A percentile compares a stretch with the other conserved stretches of the same genome.
phyloP scores from a whole-genome alignment of 2,888 invertebrate species.

The Philereme transversata region DNA sequence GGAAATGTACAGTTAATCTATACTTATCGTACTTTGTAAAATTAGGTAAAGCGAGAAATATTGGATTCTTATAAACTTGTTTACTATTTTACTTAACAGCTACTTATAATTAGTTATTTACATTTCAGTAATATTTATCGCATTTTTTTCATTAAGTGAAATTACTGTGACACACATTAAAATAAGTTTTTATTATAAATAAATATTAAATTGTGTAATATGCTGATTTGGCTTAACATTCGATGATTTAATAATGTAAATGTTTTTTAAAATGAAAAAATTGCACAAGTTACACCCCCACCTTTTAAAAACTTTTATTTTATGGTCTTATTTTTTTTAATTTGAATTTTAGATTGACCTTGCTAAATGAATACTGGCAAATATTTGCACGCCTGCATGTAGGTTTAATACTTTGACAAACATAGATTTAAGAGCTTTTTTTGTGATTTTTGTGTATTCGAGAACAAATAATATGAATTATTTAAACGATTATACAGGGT shows the following conservation, averaged over 20 bases:
- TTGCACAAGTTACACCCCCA: too few relatives aligned
- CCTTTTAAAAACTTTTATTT: too few relatives aligned
- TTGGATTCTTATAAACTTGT: constrained; percentile 62
- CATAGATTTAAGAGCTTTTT: too few relatives aligned
- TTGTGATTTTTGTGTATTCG: too few relatives aligned
- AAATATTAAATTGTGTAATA: neutral
- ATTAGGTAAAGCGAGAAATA: constrained; percentile 59
- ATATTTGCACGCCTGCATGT: too few relatives aligned
- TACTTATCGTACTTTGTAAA: constrained; percentile 23
- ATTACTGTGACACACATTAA: neutral
- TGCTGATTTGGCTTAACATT: constrained; percentile 17
- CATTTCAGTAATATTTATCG: neutral
- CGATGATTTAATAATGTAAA: constrained; percentile 14
- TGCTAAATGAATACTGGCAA: too few relatives aligned
- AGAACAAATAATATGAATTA: too few relatives aligned
- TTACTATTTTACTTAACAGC: constrained; percentile 32
- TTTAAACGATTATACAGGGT: too few relatives aligned
- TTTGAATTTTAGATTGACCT: too few relatives aligned
- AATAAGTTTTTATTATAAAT: neutral
- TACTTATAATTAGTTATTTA: constrained; percentile 10
- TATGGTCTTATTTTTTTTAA: too few relatives aligned
- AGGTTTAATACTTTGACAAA: too few relatives aligned
- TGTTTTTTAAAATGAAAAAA: neutral
- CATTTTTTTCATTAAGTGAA: neutral
- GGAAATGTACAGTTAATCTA: constrained; percentile 23